A percentile compares a stretch with the other conserved stretches of the same genome.
Conservation (phyloP, 2,797 vertebrate species). For the Paratrypauchen microcephalus region DNA sequence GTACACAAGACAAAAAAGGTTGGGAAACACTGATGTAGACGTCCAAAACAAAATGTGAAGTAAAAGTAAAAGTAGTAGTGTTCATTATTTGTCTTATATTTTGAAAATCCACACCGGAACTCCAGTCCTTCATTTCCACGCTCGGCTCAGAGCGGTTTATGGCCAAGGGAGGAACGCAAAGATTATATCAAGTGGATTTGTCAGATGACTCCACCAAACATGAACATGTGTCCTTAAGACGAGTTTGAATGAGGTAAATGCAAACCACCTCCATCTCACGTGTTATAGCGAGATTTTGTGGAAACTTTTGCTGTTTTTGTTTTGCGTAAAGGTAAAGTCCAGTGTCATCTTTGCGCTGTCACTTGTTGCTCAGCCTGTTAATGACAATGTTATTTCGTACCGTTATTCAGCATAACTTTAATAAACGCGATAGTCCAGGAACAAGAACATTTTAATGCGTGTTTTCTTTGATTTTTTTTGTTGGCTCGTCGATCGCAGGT, state of each 20-base stretch:
- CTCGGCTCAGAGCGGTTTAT: background rate
- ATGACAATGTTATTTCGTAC: background rate
- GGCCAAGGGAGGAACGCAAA: slow-evolving; percentile 21
- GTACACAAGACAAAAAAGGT: too few species aligned
- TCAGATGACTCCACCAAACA: slow-evolving; percentile 22
- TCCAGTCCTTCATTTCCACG: fast-evolving
- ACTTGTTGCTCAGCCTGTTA: slow-evolving; percentile 39
- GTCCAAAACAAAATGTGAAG: background rate
- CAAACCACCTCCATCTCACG: too few species aligned
- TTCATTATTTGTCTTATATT: slow-evolving; percentile 18
- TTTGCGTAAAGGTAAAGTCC: slow-evolving; percentile 17
- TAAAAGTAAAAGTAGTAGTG: background rate
- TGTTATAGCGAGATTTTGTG: background rate
- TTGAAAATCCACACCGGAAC: slow-evolving; percentile 28
- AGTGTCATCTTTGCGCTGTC: slow-evolving; percentile 45
- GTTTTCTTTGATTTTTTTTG: background rate
- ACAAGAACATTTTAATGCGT: too few species aligned
- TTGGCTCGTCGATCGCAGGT: slow-evolving; percentile 33
- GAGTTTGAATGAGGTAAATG: slow-evolving; percentile 11
- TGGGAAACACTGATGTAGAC: too few species aligned
- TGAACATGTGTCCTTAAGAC: slow-evolving; percentile 3
- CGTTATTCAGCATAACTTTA: background rate
- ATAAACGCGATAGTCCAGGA: background rate
- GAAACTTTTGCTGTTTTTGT: slow-evolving; percentile 19
- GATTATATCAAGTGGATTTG: slow-evolving; percentile 61